A percentile compares a stretch with the other conserved stretches of the same genome.
phyloP scores from a whole-genome alignment of 1,140 invertebrate genomes.

The Eciton burchellii region DNA sequence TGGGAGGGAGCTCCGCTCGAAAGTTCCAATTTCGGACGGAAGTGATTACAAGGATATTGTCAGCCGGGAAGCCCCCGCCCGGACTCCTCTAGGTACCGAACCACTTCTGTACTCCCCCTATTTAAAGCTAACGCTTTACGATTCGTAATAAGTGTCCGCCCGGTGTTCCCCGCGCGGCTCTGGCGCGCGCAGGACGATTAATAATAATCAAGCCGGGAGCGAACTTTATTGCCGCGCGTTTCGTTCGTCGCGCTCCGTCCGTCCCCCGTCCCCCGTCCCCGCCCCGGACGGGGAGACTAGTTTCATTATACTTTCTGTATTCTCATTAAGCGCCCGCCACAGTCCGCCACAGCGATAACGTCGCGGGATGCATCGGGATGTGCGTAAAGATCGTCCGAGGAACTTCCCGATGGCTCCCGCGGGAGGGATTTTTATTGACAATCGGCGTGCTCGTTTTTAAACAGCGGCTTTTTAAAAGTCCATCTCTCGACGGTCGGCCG shows the following conservation, averaged over 20 bases:
- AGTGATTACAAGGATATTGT: conserved; percentile 68
- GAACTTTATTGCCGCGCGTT: conserved; percentile 16
- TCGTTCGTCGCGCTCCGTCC: conserved; percentile 10
- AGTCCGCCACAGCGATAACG: conserved; percentile 5
- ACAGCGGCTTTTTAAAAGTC: conserved; percentile 36
- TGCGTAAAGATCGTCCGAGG: conserved; percentile 37
- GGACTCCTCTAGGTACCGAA: no score
- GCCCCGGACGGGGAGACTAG: neutral
- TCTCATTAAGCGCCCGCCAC: neutral
- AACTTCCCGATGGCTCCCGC: conserved; percentile 19
- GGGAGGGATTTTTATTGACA: conserved; percentile 64
- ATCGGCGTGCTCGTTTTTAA: conserved; percentile 46
- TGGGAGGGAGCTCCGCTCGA: conserved; percentile 55
- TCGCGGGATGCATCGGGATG: neutral
- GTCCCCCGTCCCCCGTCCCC: neutral
- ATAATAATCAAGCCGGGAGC: conserved; percentile 31
- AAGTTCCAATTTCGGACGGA: conserved; percentile 66
- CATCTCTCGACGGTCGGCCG: neutral
- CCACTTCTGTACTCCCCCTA: neutral
- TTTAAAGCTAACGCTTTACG: conserved; percentile 48
- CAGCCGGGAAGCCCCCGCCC: conserved; percentile 15
- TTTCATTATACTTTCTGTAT: conserved; percentile 12
- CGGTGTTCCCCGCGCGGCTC: conserved; percentile 15
- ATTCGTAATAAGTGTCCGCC: conserved; percentile 44
- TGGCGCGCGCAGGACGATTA: conserved; percentile 12